These are phyloP conservation scores for Mugil cephalus DNA, from an alignment of 2,113 vertebrate genomes.

Conservation along the genomic window DNA sequence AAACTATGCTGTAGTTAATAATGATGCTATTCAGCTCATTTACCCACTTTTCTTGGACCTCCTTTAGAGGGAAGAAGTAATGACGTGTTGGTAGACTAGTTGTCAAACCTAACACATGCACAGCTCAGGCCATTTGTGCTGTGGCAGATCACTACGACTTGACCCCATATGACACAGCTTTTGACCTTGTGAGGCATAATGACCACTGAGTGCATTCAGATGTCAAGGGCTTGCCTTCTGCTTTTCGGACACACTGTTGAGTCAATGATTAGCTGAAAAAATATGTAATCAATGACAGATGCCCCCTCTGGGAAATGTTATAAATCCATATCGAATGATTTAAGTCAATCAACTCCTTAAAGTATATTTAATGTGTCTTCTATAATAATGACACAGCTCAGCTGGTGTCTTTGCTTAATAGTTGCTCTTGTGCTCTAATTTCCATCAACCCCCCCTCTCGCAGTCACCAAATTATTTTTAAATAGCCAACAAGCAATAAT, in stretches of 20 bases:
- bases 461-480: conserved; percentile 36
- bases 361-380: conserved; percentile 6
- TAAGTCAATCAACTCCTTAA: conserved; percentile 31
- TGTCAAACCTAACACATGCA: conserved; percentile 40
- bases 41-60: conserved; percentile 16
- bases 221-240: conserved; percentile 46
- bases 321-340: conserved; percentile 51
- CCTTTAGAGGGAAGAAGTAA: conserved; percentile 17
- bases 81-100: conserved; percentile 41
- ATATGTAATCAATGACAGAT: conserved; percentile 47
- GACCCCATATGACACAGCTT: conserved; percentile 54
- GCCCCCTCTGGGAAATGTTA: conserved; percentile 22
- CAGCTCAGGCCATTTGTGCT: conserved; percentile 40
- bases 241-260: conserved; percentile 35
- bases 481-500: conserved; percentile 57
- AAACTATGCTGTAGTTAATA: conserved; percentile 8
- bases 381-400: conserved; percentile 37
- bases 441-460: not conserved
- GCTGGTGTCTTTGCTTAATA: conserved; percentile 36
- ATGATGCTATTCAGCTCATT: conserved; percentile 5
- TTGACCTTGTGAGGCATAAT: conserved; percentile 75
- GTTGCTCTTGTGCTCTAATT: conserved; percentile 45
- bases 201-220: conserved; percentile 63
- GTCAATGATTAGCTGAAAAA: conserved; percentile 54
- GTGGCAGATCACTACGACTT: conserved; percentile 51